phyloP scores from a whole-genome alignment of 2,888 invertebrate genomes.

The Choreutis nemorana region DNA sequence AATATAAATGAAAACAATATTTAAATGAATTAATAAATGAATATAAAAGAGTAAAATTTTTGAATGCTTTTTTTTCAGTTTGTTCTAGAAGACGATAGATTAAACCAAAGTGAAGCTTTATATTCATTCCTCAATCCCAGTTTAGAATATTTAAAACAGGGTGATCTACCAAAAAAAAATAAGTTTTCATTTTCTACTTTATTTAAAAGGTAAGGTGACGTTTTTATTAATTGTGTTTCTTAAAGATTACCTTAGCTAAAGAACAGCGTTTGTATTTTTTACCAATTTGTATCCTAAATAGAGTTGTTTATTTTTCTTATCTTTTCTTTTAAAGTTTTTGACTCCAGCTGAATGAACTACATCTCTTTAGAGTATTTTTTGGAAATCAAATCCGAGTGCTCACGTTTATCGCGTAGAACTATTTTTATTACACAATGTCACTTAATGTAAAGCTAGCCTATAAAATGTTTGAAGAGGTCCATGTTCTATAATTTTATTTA shows the following conservation, averaged over 20 bases:
- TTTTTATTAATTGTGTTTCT: constrained; percentile 7
- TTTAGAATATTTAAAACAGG: constrained; percentile 86
- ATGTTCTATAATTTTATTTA: too few relatives aligned
- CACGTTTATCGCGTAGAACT: too few relatives aligned
- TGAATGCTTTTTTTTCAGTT: constrained; percentile 64
- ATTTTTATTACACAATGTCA: constrained; percentile 1
- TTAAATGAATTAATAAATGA: constrained; percentile 1
- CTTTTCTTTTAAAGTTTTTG: too few relatives aligned
- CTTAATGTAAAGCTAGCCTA: too few relatives aligned
- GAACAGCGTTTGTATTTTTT: too few relatives aligned
- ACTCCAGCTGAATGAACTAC: too few relatives aligned
- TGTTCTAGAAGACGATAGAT: constrained; percentile 84
- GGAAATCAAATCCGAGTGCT: too few relatives aligned
- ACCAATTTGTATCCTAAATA: too few relatives aligned
- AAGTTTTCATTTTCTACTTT: constrained; percentile 87
- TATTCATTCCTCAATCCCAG: constrained; percentile 93
- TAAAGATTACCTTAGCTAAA: background rate
- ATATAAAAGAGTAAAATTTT: constrained; percentile 3
- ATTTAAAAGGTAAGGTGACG: constrained; percentile 75
- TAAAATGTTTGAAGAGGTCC: too few relatives aligned
- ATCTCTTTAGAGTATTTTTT: too few relatives aligned
- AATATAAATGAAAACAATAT: constrained; percentile 21
- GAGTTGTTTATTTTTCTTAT: too few relatives aligned
- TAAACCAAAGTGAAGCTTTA: constrained; percentile 89
- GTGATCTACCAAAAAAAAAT: constrained; percentile 83